These are phyloP conservation scores for Orchesellides sinensis DNA, from an alignment of 2,888 invertebrate genomes.

Conservation along the genomic window DNA sequence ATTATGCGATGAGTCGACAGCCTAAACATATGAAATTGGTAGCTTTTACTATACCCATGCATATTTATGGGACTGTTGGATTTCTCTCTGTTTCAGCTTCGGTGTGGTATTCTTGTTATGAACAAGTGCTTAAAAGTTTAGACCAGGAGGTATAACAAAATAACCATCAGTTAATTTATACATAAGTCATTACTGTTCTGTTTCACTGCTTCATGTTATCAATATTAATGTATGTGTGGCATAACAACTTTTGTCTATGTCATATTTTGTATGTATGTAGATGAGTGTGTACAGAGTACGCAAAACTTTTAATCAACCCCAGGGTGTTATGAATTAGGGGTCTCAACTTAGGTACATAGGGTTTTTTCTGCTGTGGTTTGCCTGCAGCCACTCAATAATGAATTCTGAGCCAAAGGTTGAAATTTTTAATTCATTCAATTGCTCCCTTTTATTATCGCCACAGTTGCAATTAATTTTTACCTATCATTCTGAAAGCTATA, in stretches of 20 bases:
- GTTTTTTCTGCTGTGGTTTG: too few relatives aligned
- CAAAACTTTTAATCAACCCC: conserved; percentile 60
- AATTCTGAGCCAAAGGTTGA: conserved; percentile 69
- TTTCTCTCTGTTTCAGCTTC: too few relatives aligned
- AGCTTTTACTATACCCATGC: too few relatives aligned
- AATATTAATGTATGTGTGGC: conserved; percentile 62
- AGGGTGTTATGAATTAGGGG: conserved; percentile 62
- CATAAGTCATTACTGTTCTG: conserved; percentile 49
- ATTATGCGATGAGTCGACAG: neutral
- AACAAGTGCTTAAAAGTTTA: too few relatives aligned
- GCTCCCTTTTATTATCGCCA: conserved; percentile 69
- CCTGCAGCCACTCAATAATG: conserved; percentile 66
- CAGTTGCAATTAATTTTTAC: conserved; percentile 69
- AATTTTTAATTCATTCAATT: conserved; percentile 70
- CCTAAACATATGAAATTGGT: too few relatives aligned
- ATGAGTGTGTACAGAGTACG: conserved; percentile 6
- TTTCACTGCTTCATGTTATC: conserved; percentile 47
- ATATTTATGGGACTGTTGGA: too few relatives aligned
- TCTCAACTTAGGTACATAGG: conserved; percentile 39
- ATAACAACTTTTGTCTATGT: conserved; percentile 21
- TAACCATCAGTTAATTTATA: conserved; percentile 51
- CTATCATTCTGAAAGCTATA: conserved; percentile 27
- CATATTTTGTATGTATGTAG: neutral
- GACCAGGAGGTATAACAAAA: neutral
- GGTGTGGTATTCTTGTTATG: too few relatives aligned